Evolutionary conservation across 2,113 vertebrate species (phyloP), one percentile per base, ranked within the genome.

Genomic region (Spea multiplicata): DNA sequence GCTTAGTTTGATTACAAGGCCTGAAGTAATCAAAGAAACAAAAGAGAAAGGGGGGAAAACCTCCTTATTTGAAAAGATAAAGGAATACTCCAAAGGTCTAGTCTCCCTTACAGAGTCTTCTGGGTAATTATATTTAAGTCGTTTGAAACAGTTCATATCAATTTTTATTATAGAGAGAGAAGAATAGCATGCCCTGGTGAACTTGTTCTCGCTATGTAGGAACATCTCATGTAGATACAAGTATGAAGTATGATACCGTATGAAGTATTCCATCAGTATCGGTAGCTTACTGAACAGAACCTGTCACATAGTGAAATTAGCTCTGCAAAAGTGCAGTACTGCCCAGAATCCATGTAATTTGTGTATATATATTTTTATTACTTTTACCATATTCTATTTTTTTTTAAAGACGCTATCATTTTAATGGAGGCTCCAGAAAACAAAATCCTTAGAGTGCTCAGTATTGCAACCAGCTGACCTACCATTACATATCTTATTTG

Each of bases 1-100:
- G 92, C 90, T 91, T 91, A 90, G 92, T 94, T 94, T 95, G 94
- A 95, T 95, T 95, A 95, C 93, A 94, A 93, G 91, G 86, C 90
- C 87, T 86, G 81, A 89, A 90, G 90, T 93, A 95, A 96, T 95
- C 94, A 94, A 92, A 92, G 89, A 87, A 93, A 91, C 87, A 88
- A 87, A 88, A 88, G 83, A 74, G 73, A 73, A 68, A 65, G 48
- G 86, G 81, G 81, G 84, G 69, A 87, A 77, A 77, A 75, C 85
- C 88, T 88, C 85, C 86, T 83, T 79, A 6, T 81, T 83, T 85
- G 86, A 81, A 82, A 87, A 92, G 85, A 89, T 91, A 92, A 91
- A 88, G 59, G 57, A 87, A 84, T 71, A 71, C 48, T 84, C 44
- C 83, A 81, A 88, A 88, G 81, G 86, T 80, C 62, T 49, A 84